Evolutionary conservation across 2,888 invertebrate genomes (phyloP), one percentile per base, ranked within the genome.

Genomic region (Protophormia terraenovae): DNA sequence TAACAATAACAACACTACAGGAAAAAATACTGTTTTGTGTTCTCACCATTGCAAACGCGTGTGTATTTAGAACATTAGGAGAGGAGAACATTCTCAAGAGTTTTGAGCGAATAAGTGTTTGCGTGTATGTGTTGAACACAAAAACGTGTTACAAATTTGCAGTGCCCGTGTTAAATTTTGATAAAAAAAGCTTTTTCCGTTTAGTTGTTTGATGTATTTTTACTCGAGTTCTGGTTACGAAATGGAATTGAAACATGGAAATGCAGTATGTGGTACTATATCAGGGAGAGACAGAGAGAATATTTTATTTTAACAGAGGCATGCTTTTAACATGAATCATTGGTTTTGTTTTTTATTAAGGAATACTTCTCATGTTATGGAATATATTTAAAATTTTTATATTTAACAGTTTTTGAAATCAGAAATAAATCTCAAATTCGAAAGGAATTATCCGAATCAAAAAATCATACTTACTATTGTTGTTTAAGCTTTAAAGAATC

Each of bases 131-230:
- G 12, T 53, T 12, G 32, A 78, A 80, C 16, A 58, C 67, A 62
- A 82, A 85, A 82, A 79, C 82, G 78, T 85, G 85, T 75, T 79
- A 79, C 69, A 72, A 71, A 78, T 75, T 82, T 78, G 69, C 75
- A 82, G 75, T 66, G 12, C 16, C 24, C 64, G 50, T 78, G 78
- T 71, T 69, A 75, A 71, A 22, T 19, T 19, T 75, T 71, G 12
- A 27, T 50, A 71, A 66, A 78, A 7, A 84, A 82, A 85, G 82
- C 85, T 85, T 82, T 81, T 81, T 60, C 53, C 75, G 35, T 71
- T 75, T 38, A 69, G n/a, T 38, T 75, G 50, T 60, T 35, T 55
- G 24, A 8, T 24, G 38, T 41, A n/a, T 41, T 60, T 32, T 12
- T 12, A 24, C n/a, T 19, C 27, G 24, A 41, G 29, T 53, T 60